Evolutionary conservation across 2,888 invertebrate genomes (phyloP).

Genomic region (Notocelia uddmanniana): DNA sequence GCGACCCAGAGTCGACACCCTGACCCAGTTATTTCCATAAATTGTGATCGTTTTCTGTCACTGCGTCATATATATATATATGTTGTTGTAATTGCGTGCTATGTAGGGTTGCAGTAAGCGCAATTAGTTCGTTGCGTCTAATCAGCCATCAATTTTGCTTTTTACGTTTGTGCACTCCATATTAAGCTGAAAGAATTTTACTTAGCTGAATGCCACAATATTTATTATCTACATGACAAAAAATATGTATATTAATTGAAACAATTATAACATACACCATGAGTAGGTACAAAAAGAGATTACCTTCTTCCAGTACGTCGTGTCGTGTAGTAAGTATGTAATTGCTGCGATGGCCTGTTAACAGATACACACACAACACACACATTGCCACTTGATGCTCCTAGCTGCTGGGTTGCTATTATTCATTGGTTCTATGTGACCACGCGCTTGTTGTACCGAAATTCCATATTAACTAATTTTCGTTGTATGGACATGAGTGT

Average conservation of each 20-base stretch:
- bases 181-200: slow-evolving; percentile 7
- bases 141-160: slow-evolving; percentile 9
- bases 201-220: neutral
- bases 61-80: slow-evolving; percentile 14
- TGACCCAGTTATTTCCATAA: slow-evolving; percentile 7
- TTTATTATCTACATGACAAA: neutral
- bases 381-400: too few species aligned
- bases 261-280: neutral
- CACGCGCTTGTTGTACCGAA: too few species aligned
- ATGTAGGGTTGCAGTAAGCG: neutral
- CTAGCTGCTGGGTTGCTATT: too few species aligned
- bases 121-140: slow-evolving; percentile 24
- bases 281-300: neutral
- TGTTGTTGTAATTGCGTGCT: slow-evolving; percentile 14
- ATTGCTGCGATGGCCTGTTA: too few species aligned
- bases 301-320: neutral
- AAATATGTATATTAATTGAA: neutral
- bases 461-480: too few species aligned
- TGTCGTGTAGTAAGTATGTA: neutral
- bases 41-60: slow-evolving; percentile 10
- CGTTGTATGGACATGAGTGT: too few species aligned
- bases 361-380: too few species aligned
- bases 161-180: slow-evolving; percentile 17
- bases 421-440: too few species aligned
- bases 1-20: too few species aligned